A percentile compares a stretch with the other conserved stretches of the same genome.
These are phyloP conservation scores for Eueides isabella DNA, from an alignment of 1,140 invertebrate species.

Conservation along the genomic window DNA sequence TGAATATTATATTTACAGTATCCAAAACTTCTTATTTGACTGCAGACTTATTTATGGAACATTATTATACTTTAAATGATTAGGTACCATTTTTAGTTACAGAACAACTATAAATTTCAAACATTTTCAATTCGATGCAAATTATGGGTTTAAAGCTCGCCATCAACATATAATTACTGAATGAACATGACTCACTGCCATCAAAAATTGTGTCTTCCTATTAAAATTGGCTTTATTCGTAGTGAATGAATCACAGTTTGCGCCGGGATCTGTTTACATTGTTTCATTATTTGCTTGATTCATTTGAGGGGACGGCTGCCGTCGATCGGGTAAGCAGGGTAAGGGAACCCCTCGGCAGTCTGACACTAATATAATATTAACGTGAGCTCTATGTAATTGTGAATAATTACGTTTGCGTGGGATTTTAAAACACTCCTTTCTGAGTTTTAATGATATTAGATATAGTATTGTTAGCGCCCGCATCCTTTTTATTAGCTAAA, in stretches of 20 bases:
- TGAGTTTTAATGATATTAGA: conserved; percentile 37
- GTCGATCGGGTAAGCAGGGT: conserved; percentile 27
- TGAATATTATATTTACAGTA: too few relatives aligned
- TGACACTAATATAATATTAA: conserved; percentile 53
- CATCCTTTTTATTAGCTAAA: conserved; percentile 74
- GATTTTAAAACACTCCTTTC: conserved; percentile 34
- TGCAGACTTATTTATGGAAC: too few relatives aligned
- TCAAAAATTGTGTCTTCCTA: conserved; percentile 45
- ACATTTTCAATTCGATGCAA: background rate
- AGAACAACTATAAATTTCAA: background rate
- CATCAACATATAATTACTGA: conserved; percentile 23
- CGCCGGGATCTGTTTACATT: conserved; percentile 40
- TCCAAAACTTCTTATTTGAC: too few relatives aligned
- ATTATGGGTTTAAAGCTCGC: background rate
- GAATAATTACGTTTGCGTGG: conserved; percentile 65
- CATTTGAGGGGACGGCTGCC: conserved; percentile 42
- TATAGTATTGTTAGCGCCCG: conserved; percentile 46
- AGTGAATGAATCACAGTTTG: conserved; percentile 50
- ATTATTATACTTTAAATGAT: background rate
- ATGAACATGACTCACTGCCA: conserved; percentile 47
- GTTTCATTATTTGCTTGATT: conserved; percentile 48
- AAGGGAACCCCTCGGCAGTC: conserved; percentile 38
- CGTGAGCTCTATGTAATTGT: conserved; percentile 56
- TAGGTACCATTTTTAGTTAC: background rate
- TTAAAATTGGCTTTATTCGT: conserved; percentile 52